A percentile compares a stretch with the other conserved stretches of the same genome.
Conservation (phyloP, 2,797 vertebrate genomes). For the Heterohyrax brucei region DNA sequence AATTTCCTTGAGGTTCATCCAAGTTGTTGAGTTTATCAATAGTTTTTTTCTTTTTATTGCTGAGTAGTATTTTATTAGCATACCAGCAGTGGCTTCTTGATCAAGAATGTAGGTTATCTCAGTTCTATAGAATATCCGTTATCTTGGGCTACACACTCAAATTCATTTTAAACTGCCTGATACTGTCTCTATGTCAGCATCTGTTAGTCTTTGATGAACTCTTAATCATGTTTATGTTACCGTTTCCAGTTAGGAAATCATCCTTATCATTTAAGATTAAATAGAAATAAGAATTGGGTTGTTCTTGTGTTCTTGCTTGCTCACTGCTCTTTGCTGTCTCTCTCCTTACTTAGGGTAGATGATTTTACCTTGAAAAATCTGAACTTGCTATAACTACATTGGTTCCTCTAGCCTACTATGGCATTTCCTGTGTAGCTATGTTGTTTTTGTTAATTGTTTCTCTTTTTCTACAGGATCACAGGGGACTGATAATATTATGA, state of each 20-base stretch:
- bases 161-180: conserved; percentile 55
- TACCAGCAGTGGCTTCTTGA: conserved; percentile 26
- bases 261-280: conserved; percentile 67
- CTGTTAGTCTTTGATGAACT: conserved; percentile 23
- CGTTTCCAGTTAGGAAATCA: conserved; percentile 55
- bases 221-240: conserved; percentile 56
- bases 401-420: conserved; percentile 34
- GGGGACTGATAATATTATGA: conserved; percentile 29
- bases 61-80: conserved; percentile 17
- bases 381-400: conserved; percentile 34
- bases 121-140: neutral
- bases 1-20: conserved; percentile 52
- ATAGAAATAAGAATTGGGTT: conserved; percentile 68
- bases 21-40: conserved; percentile 58
- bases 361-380: conserved; percentile 70
- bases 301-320: conserved; percentile 48
- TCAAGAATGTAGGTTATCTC: conserved; percentile 53
- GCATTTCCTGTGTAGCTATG: conserved; percentile 41
- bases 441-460: conserved; percentile 55
- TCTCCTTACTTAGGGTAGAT: conserved; percentile 47
- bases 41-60: conserved; percentile 53
- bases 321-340: neutral
- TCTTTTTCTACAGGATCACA: conserved; percentile 59
- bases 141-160: conserved; percentile 16
- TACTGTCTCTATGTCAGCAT: conserved; percentile 38